Percentiles rank a stretch among this genome's conserved stretches.
phyloP scores from a whole-genome alignment of 2,113 vertebrate species.

The Peucedramus taeniatus region DNA sequence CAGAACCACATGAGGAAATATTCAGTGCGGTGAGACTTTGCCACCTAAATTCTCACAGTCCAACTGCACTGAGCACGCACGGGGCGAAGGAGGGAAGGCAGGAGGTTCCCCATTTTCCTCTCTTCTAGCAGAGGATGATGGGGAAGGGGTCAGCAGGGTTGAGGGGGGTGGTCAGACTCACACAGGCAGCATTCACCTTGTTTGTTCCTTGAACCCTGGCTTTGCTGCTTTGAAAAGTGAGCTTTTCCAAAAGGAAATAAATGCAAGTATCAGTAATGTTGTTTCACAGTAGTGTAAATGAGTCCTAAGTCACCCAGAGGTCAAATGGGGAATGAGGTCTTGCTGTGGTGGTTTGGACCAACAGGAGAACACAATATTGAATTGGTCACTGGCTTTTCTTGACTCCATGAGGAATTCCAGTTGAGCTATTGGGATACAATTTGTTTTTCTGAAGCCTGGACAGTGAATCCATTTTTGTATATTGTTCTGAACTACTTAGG shows the following conservation, averaged over 20 bases:
- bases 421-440: background rate
- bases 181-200: background rate
- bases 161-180: background rate
- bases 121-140: fast-evolving
- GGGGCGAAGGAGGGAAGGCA: background rate
- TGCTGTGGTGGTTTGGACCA: background rate
- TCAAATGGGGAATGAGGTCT: background rate
- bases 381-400: background rate
- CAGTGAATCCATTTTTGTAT: background rate
- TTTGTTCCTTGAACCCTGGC: background rate
- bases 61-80: fast-evolving
- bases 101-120: background rate
- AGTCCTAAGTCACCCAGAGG: background rate
- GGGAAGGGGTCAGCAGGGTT: background rate
- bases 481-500: background rate
- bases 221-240: background rate
- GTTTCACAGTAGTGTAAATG: background rate
- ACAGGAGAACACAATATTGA: background rate
- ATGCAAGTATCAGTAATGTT: background rate
- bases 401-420: background rate
- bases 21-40: background rate
- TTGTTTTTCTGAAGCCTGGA: background rate
- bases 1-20: background rate
- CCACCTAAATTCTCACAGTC: background rate
- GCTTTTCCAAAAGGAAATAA: background rate